Conservation (phyloP, 1,140 invertebrate genomes). For the Bombus polaris region DNA sequence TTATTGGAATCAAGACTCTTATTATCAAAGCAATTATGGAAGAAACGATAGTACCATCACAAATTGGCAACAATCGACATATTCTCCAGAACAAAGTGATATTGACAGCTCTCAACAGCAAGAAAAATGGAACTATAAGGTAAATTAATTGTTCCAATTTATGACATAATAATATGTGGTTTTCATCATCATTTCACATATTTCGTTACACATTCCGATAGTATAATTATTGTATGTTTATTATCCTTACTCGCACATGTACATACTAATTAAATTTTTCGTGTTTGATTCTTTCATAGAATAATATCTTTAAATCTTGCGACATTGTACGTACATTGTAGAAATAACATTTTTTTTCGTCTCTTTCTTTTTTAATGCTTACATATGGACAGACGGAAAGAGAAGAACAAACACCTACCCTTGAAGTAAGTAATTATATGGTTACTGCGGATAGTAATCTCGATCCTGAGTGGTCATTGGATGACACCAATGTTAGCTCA, state of each 20-base stretch:
- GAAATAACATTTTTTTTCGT: conserved; percentile 32
- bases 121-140: conserved; percentile 80
- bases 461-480: conserved; percentile 57
- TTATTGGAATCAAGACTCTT: conserved; percentile 79
- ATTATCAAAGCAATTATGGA: conserved; percentile 73
- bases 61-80: conserved; percentile 74
- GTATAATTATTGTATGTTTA: background rate
- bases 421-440: conserved; percentile 83
- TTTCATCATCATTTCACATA: background rate
- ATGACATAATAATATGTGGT: background rate
- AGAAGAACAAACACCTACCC: conserved; percentile 79
- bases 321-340: background rate
- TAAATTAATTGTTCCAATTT: conserved; percentile 60
- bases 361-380: conserved; percentile 78
- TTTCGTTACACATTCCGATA: background rate
- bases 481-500: conserved; percentile 56
- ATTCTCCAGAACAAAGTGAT: conserved; percentile 67
- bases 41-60: conserved; percentile 58
- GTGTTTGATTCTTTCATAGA: background rate
- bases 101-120: conserved; percentile 71
- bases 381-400: conserved; percentile 81
- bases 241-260: too few species aligned
- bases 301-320: background rate
- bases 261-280: background rate
- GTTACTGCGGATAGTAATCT: conserved; percentile 70